A percentile compares a stretch with the other conserved stretches of the same genome.
Conservation (phyloP, 2,797 vertebrate species). For the Myoxocephalus aenaeus region DNA sequence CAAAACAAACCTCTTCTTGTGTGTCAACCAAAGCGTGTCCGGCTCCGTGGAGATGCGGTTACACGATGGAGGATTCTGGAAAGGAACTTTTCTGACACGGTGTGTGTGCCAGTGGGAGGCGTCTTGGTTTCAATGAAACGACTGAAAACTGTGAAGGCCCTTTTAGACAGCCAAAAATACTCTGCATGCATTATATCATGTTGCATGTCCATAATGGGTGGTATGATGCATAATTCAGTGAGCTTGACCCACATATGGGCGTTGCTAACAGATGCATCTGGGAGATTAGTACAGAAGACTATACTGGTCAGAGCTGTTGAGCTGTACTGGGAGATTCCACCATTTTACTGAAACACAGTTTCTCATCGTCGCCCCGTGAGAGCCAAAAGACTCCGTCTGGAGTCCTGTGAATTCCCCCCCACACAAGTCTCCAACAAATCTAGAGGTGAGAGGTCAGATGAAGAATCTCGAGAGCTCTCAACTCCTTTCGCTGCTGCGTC, state of each 20-base stretch:
- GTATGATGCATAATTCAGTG: constrained; percentile 17
- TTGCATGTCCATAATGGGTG: constrained; percentile 17
- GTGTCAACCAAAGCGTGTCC: constrained; percentile 25
- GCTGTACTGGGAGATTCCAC: constrained; percentile 26
- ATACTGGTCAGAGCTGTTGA: constrained; percentile 29
- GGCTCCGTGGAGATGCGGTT: constrained; percentile 24
- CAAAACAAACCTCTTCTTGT: constrained; percentile 61
- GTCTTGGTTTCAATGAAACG: constrained; percentile 17
- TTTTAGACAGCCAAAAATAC: not conserved
- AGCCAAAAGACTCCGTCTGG: constrained; percentile 30
- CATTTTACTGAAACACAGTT: constrained; percentile 3
- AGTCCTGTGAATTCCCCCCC: constrained; percentile 56
- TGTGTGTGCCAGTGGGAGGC: constrained; percentile 32
- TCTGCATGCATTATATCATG: constrained; percentile 24
- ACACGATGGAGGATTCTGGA: constrained; percentile 30
- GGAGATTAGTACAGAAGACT: constrained; percentile 57
- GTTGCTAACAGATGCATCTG: constrained; percentile 59
- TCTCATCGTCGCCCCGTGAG: constrained; percentile 35
- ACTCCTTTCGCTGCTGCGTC: constrained; percentile 54
- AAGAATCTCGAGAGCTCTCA: constrained; percentile 76
- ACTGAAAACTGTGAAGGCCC: not conserved
- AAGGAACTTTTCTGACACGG: constrained; percentile 15
- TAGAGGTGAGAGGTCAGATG: constrained; percentile 70
- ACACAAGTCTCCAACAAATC: constrained; percentile 57
- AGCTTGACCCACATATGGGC: constrained; percentile 48